Percentiles rank a stretch among this genome's conserved stretches.
phyloP scores from a whole-genome alignment of 2,888 invertebrate species.

The Achlya flavicornis region DNA sequence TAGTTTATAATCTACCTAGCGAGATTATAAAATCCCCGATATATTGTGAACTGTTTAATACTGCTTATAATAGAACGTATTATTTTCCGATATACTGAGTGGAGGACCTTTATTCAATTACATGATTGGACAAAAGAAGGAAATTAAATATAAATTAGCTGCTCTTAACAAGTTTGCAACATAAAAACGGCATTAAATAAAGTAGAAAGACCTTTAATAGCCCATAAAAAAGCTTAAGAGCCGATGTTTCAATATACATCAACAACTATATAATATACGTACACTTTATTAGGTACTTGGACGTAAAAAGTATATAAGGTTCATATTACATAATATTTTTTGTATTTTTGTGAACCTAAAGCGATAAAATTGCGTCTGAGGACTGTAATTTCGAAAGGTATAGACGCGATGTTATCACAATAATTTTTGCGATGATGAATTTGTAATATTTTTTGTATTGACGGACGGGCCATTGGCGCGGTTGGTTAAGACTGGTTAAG shows the following conservation, averaged over 20 bases:
- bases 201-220: slow-evolving; percentile 34
- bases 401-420: too few relatives aligned
- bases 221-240: slow-evolving; percentile 33
- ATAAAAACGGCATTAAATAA: slow-evolving; percentile 31
- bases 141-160: slow-evolving; percentile 11
- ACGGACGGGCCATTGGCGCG: too few relatives aligned
- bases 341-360: neutral
- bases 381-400: too few relatives aligned
- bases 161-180: slow-evolving; percentile 20
- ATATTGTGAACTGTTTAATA: too few relatives aligned
- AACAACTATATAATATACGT: slow-evolving; percentile 21
- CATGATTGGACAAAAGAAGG: slow-evolving; percentile 5
- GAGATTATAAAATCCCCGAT: too few relatives aligned
- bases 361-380: neutral
- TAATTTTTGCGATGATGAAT: too few relatives aligned
- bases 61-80: too few relatives aligned
- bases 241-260: slow-evolving; percentile 34
- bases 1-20: too few relatives aligned
- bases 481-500: too few relatives aligned
- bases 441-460: too few relatives aligned
- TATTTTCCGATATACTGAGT: too few relatives aligned
- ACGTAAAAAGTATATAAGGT: slow-evolving; percentile 26
- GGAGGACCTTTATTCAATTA: slow-evolving; percentile 7
- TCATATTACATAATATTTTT: slow-evolving; percentile 14
- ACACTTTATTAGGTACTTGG: slow-evolving; percentile 19